Evolutionary conservation across 2,797 vertebrate species (phyloP).

Genomic region (Tokudaia muenninki): DNA sequence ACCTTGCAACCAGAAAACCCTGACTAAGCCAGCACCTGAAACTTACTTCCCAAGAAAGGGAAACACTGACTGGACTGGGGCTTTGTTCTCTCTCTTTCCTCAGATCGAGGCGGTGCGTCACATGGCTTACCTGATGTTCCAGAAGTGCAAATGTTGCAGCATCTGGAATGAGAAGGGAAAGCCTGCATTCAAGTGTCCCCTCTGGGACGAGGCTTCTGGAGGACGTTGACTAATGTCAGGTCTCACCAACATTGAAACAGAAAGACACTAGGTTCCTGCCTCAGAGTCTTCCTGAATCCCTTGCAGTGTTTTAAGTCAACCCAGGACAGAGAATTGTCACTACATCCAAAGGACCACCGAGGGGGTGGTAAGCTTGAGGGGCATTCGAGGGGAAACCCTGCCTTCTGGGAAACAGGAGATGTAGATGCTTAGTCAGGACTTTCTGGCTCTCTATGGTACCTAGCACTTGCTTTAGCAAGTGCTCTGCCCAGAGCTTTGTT

Average conservation of each 20-base stretch:
- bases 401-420: background rate
- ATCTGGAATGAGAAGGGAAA: background rate
- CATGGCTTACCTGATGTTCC: background rate
- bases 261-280: background rate
- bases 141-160: background rate
- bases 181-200: too few species aligned
- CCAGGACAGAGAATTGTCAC: too few species aligned
- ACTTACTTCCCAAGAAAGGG: background rate
- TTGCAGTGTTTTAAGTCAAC: background rate
- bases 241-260: background rate
- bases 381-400: background rate
- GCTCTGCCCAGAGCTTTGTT: background rate
- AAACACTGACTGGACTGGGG: background rate
- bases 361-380: too few species aligned
- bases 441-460: background rate
- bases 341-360: accelerated
- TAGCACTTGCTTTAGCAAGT: background rate
- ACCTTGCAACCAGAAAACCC: background rate
- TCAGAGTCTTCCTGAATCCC: background rate
- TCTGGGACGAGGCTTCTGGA: background rate
- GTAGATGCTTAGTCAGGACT: background rate
- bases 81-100: background rate
- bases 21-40: background rate
- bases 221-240: background rate
- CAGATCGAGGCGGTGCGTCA: background rate